Evolutionary conservation across 1,140 invertebrate species (phyloP), one percentile per base, ranked within the genome.

Genomic region (Belonocnema kinseyi): DNA sequence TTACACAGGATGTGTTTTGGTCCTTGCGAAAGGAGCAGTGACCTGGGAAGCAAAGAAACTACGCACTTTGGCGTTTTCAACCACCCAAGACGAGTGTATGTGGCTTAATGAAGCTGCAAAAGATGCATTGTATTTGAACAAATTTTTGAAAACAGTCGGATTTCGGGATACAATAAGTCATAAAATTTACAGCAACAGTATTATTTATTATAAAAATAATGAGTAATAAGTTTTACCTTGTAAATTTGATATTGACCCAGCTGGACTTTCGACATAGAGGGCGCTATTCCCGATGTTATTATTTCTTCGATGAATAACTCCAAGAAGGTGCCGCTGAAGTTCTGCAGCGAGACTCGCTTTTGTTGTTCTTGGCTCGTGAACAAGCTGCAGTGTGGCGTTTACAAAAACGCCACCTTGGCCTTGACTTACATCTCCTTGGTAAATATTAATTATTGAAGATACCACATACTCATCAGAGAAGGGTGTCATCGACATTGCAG

Each of bases 211-310:
- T 53, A 54, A 46, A 46, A 46, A 46, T 6, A 46, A 46, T 46
- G 40, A 46, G 40, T 11, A 46, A 46, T 46, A 11, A 11, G 40
- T 11, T 46, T 46, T 46, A 94, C 94, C 93, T 85, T 94, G 93
- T 2, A 97, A 88, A 66, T 94, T 94, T 0, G 95, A 93, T 50
- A 97, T 93, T 0, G 95, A 94, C 26, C 95, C 96, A 1, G 95
- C 93, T 0, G 95, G 95, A 17, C 94, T 94, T 76, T 97, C 96
- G 0, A 98, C 96, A 91, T 94, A 97, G 0, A 98, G 90, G 1
- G 95, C 95, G 21, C 96, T 97, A 54, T 95, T 94, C 1, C 97
- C 97, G 50, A 98, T 94, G 85, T 97, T 97, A 86, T 97, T 97
- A 81, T 95, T 95, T 16, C 96, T 91, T 14, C 96, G 91, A 76